Base-by-base conservation (phyloP, 2,113 vertebrate genomes). In the Promerops cafer region DNA sequence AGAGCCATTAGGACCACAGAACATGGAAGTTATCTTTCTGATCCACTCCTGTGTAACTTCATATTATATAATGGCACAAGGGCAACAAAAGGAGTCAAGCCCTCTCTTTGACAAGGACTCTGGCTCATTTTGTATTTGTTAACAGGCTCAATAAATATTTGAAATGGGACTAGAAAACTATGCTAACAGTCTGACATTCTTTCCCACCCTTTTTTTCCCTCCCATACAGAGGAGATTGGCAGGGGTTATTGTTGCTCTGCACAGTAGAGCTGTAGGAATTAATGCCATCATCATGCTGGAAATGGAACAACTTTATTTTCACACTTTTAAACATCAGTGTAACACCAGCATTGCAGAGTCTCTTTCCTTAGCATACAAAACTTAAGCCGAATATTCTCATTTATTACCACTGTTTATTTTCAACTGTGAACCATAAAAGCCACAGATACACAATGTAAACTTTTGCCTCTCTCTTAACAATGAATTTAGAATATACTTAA, bases 191-290 rank as follows among this genome's bases (percentile, higher is more conserved):
- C 63, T 96, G 92, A 91, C 84, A 89, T 79, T 97, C 61, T 75
- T 80, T 82, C 45, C 84, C 84, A 83, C 68, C 72, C 83, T 90
- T 74, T n/a, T n/a, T 47, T 30, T 71, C 72, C 92, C 83, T 77
- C 92, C 92, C 68, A 81, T 88, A 61, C 33, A 90, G 59, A 71
- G 42, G 9, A 87, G 92, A 92, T 20, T 96, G 96, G 90, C 96
- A 97, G 60, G 40, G 37, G 47, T 95, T 92, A 93, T 88, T 96
- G 95, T 96, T 93, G 83, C 37, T 80, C 76, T 88, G 92, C 71
- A 90, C 18, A 88, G 87, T 3, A 79, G 70, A 94, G 89, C 35
- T 90, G 70, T 4, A 47, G 79, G 82, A 95, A 95, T 96, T 86
- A 93, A 93, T 78, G 71, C 31, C 85, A 88, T 68, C 76, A 68